Base-by-base conservation (phyloP, 2,888 invertebrate species). In the Cistogaster globosa region DNA sequence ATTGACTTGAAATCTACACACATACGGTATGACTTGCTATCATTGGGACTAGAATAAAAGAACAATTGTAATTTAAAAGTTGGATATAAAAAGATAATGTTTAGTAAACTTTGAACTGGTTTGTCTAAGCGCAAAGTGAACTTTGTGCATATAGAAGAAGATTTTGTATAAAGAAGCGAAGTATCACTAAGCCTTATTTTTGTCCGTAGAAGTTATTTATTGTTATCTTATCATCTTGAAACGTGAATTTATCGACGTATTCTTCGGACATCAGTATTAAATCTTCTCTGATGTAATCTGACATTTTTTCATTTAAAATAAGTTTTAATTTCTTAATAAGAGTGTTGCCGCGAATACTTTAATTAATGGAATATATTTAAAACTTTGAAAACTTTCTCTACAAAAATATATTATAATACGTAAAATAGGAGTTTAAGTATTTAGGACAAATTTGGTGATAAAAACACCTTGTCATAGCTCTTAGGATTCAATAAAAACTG, bases 181-280 rank as follows among this genome's bases (percentile, higher is more conserved):
- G 12, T 57, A 57, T 71, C 71, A 38, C 38, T 71, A 6, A 57
- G 22, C n/a, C 55, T 36, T 38, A 62, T 18, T 18, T 18, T 18
- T 62, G 62, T 18, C 22, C 63, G 45, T 63, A 63, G 18, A 57
- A 72, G n/a, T 72, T 72, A 32, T 57, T 72, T 26, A 42, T 32
- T 3, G 60, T 72, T 48, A 58, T 72, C 22, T n/a, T n/a, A n/a
- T n/a, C n/a, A n/a, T n/a, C n/a, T n/a, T n/a, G n/a, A n/a, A n/a
- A n/a, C n/a, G n/a, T 65, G n/a, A 65, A 65, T 42, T 48, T 65
- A 65, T 65, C 65, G 1, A 26, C 12, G 16, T 48, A 65, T 65
- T 68, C 18, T 53, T 18, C 26, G 18, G 53, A 57, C 11, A 57
- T 14, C 14, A 55, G 14, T 22, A 69, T 69, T 26, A 69, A 26